Evolutionary conservation across 1,140 invertebrate genomes (phyloP).

Genomic region (Drosophila ficusphila): DNA sequence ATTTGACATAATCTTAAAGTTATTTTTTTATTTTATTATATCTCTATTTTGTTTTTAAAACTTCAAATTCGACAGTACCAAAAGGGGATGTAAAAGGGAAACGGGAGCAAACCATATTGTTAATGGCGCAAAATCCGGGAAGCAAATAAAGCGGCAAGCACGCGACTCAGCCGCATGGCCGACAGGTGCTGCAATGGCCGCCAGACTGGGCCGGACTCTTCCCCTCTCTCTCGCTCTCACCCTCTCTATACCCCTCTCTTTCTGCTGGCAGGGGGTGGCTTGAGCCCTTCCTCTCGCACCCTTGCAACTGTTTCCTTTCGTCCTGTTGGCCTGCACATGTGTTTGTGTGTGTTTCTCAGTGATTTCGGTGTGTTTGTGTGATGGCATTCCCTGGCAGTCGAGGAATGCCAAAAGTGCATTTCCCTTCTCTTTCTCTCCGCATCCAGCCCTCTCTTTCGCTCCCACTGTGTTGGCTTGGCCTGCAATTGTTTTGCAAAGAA

Average conservation of each 20-base stretch:
- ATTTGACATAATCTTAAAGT: no score
- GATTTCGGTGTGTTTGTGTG: conserved; percentile 33
- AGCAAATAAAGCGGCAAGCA: conserved; percentile 49
- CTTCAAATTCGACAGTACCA: neutral
- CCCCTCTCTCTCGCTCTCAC: conserved; percentile 9
- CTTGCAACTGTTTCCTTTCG: conserved; percentile 68
- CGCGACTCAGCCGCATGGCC: conserved; percentile 68
- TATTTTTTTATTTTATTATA: no score
- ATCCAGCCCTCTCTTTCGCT: conserved; percentile 9
- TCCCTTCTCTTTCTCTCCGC: conserved; percentile 29
- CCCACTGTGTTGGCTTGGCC: conserved; percentile 27
- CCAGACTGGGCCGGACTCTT: conserved; percentile 34
- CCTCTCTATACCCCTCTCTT: conserved; percentile 15
- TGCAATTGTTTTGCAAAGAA: conserved; percentile 81
- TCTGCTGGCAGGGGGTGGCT: conserved; percentile 36
- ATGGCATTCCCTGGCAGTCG: conserved; percentile 67
- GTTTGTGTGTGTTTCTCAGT: conserved; percentile 24
- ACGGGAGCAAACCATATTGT: conserved; percentile 67
- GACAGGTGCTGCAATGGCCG: conserved; percentile 82
- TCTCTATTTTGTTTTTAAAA: neutral
- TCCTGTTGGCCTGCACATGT: conserved; percentile 26
- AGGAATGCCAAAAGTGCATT: conserved; percentile 79
- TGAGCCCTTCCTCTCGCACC: conserved; percentile 5
- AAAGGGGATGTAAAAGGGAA: conserved; percentile 2
- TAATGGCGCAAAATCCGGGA: conserved; percentile 79